Evolutionary conservation across 30 jellyfish, hydroid and myxozoan species (phyloP).

Genomic region (Aurelia aurita): DNA sequence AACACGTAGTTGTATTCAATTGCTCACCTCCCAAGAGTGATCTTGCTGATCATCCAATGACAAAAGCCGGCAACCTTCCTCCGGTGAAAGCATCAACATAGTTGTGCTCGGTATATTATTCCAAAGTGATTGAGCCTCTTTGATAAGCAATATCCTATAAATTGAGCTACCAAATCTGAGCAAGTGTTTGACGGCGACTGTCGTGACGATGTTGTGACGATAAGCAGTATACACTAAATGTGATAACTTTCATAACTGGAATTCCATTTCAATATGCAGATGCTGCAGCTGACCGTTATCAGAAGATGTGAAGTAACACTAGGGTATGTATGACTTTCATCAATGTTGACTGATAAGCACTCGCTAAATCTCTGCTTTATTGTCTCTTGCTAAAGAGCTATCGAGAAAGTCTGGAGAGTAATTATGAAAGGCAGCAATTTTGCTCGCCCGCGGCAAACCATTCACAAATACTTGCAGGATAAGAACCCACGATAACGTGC

Average conservation of each 20-base stretch:
- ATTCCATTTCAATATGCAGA: neutral
- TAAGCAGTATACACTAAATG: neutral
- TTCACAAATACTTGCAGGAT: neutral
- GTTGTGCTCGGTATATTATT: neutral
- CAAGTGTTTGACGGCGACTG: too few species aligned
- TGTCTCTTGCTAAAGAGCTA: too few species aligned
- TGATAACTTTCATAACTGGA: neutral
- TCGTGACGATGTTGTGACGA: too few species aligned
- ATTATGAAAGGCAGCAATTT: neutral
- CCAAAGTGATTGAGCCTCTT: too few species aligned
- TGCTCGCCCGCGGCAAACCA: neutral
- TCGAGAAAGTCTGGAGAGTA: too few species aligned
- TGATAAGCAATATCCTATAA: neutral
- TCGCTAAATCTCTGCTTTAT: too few species aligned
- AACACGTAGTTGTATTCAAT: neutral
- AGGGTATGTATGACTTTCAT: too few species aligned
- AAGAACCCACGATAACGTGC: neutral
- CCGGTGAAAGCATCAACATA: constrained; percentile 61
- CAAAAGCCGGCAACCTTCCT: constrained; percentile 50
- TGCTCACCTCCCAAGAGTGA: constrained; percentile 62
- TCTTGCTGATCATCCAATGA: constrained; percentile 44
- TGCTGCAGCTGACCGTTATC: too few species aligned
- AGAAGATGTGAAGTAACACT: too few species aligned
- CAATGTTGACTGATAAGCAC: too few species aligned
- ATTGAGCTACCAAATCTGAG: neutral